Percentiles rank a stretch among this genome's conserved stretches.
Conservation (phyloP, 2,888 invertebrate species). For the Eupithecia centaureata region DNA sequence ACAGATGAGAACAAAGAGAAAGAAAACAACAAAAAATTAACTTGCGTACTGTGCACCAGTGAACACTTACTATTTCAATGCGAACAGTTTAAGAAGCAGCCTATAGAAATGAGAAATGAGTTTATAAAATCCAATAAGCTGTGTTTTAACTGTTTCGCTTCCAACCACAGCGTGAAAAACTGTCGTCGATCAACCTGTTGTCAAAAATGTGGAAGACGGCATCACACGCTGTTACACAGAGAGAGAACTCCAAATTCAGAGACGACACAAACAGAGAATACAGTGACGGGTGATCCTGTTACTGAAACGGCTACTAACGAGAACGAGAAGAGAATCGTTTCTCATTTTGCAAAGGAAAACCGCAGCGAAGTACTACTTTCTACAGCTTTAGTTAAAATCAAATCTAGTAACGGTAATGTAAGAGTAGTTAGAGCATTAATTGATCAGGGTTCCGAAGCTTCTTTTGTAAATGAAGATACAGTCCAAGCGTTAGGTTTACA, state of each 20-base stretch:
- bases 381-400: neutral
- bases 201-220: neutral
- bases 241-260: neutral
- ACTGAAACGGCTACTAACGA: neutral
- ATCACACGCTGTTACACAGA: neutral
- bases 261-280: neutral
- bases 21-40: no score
- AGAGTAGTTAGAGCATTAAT: neutral
- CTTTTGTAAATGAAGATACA: neutral
- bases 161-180: no score
- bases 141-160: no score
- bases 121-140: no score
- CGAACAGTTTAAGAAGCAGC: no score
- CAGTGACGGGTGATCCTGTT: neutral
- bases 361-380: neutral
- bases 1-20: no score
- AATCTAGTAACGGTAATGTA: neutral
- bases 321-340: neutral
- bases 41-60: no score
- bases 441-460: neutral
- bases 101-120: no score
- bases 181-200: no score
- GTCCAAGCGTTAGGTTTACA: constrained; percentile 1
- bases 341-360: neutral
- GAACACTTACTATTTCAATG: no score